Base-by-base conservation (phyloP, 2,113 vertebrate genomes). In the Ceyx melanurus region DNA sequence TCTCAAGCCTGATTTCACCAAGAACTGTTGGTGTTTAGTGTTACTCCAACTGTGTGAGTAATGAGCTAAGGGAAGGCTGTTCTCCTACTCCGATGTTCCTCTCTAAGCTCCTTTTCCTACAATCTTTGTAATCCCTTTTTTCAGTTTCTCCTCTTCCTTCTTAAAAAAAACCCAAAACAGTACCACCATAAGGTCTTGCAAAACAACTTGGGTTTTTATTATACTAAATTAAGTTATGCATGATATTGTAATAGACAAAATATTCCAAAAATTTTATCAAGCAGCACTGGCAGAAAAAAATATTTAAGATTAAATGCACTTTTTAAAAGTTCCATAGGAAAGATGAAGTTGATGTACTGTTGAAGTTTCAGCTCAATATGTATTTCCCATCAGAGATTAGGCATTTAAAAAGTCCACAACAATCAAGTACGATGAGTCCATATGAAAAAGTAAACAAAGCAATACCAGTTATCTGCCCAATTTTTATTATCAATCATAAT, bases 401-500 rank as follows among this genome's bases (percentile, higher is more conserved):
- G 4, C 15, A 29, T 37, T 84, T 84, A 37, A 16, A 66, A 91
- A 86, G 48, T 51, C 23, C 58, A 48, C 28, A 51, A 2, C 6
- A 1, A 28, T 67, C n/a, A 57, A 68, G 18, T 84, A 40, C 53
- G 33, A 5, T 11, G 10, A 89, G 9, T 35, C 61, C 21, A 18
- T 33, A 2, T 8, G 17, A 61, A n/a, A 48, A 5, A 51, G 50
- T 35, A 75, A 82, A 73, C 60, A 77, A 78, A 51, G 3, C 46
- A 57, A 31, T 45, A 40, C 43, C 54, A 25, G 58, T 77, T 35
- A 56, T 62, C 87, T 74, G 20, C 40, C 74, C 46, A 11, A 25
- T 80, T 85, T 89, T 92, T 79, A 76, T 82, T 93, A 13, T 83
- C 72, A 54, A 48, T 81, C 15, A 21, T 51, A 82, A 86, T 50